phyloP scores from a whole-genome alignment of 2,797 vertebrate species.

The Sphaeramia orbicularis region DNA sequence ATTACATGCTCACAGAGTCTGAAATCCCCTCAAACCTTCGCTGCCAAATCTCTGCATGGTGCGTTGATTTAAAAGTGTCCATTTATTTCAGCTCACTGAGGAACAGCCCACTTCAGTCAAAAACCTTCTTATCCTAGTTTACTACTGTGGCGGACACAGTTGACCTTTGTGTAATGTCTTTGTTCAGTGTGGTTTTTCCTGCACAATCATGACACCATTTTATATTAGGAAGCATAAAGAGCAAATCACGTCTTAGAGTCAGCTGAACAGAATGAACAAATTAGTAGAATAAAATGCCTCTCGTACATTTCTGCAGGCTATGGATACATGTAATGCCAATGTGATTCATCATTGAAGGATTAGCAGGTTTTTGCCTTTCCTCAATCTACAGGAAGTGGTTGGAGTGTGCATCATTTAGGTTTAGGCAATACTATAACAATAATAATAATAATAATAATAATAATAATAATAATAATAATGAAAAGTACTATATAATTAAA shows the following conservation, averaged over 20 bases:
- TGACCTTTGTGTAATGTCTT: constrained; percentile 61
- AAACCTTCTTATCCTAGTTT: constrained; percentile 49
- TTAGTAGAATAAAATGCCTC: too few relatives aligned
- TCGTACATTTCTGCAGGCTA: too few relatives aligned
- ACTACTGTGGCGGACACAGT: constrained; percentile 38
- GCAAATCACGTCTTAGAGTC: neutral
- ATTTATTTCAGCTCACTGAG: constrained; percentile 62
- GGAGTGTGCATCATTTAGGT: neutral
- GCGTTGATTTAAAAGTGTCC: constrained; percentile 67
- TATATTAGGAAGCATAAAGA: constrained; percentile 15
- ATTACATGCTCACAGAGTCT: constrained; percentile 55
- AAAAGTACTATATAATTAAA: too few relatives aligned
- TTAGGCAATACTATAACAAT: constrained; percentile 17
- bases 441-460: too few relatives aligned
- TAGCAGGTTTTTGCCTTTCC: too few relatives aligned
- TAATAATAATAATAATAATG: too few relatives aligned
- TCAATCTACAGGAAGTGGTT: too few relatives aligned
- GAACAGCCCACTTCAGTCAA: constrained; percentile 41
- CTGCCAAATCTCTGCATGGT: constrained; percentile 56
- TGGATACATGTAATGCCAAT: too few relatives aligned
- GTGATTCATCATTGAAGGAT: too few relatives aligned
- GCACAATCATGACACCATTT: constrained; percentile 27
- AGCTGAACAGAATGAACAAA: too few relatives aligned
- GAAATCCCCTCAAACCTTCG: constrained; percentile 34
- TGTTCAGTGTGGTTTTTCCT: constrained; percentile 38